A percentile compares a stretch with the other conserved stretches of the same genome.
These are phyloP conservation scores for Campaea margaritaria DNA, from an alignment of 2,888 invertebrate species.

Conservation along the genomic window DNA sequence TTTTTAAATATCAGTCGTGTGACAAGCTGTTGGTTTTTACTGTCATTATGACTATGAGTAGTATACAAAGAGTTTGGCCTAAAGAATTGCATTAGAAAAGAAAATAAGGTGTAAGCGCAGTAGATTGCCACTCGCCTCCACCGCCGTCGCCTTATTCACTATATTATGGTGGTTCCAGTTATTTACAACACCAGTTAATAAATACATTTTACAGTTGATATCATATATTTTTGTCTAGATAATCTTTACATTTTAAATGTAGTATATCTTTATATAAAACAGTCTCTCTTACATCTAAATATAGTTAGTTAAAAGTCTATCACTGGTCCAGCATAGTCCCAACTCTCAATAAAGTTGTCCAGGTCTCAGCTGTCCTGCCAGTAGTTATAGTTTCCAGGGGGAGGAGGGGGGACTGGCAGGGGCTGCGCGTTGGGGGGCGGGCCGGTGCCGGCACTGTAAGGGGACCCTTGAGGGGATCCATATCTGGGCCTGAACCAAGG, in stretches of 20 bases:
- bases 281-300: constrained; percentile 60
- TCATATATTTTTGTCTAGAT: constrained; percentile 45
- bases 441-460: constrained; percentile 64
- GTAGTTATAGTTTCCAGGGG: constrained; percentile 74
- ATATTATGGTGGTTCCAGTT: no score
- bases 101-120: no score
- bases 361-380: constrained; percentile 81
- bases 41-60: no score
- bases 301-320: constrained; percentile 42
- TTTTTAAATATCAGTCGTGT: no score
- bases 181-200: neutral
- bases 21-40: no score
- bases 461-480: constrained; percentile 76
- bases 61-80: no score
- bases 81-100: no score
- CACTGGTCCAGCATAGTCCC: constrained; percentile 53
- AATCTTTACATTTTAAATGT: constrained; percentile 72
- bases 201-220: constrained; percentile 38
- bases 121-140: no score
- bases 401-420: constrained; percentile 75
- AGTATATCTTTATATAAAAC: constrained; percentile 68
- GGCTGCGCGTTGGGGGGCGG: constrained; percentile 66
- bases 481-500: constrained; percentile 80
- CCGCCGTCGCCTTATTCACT: no score
- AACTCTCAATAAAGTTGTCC: constrained; percentile 55